phyloP scores from a whole-genome alignment of 2,113 vertebrate genomes.

The Montifringilla adamsi region DNA sequence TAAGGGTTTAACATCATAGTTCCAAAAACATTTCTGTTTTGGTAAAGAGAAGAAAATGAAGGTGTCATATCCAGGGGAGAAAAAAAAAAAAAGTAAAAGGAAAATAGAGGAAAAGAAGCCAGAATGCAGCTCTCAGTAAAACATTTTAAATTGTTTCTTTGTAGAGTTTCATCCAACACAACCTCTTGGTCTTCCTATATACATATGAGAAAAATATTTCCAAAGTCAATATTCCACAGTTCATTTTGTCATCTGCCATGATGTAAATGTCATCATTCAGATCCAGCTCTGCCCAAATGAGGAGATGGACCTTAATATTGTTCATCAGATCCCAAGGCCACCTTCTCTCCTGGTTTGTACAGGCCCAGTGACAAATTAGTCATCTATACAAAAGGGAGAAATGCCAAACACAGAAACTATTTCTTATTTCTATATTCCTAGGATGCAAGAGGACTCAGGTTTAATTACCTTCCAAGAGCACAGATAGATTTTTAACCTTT shows the following conservation, averaged over 20 bases:
- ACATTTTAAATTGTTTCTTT: neutral
- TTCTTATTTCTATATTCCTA: conserved; percentile 13
- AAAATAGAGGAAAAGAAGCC: neutral
- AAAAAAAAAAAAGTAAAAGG: neutral
- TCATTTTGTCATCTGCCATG: neutral
- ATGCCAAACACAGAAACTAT: conserved; percentile 23
- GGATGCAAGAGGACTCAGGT: neutral
- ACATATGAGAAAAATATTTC: neutral
- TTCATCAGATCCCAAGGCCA: neutral
- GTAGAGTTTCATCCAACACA: neutral
- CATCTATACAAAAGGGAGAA: conserved; percentile 35
- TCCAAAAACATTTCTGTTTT: neutral
- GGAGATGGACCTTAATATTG: neutral
- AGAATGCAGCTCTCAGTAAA: neutral
- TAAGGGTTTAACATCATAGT: neutral
- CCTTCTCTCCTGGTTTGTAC: neutral
- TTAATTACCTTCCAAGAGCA: conserved; percentile 1
- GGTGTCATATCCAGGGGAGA: neutral
- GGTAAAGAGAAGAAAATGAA: neutral
- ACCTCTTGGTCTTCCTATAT: neutral
- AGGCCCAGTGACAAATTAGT: conserved; percentile 15
- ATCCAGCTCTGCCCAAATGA: conserved; percentile 5
- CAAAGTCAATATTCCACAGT: neutral
- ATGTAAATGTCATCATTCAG: conserved; percentile 6
- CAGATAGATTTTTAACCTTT: neutral